phyloP scores from a whole-genome alignment of 2,797 vertebrate species.

The Sylvia borin region DNA sequence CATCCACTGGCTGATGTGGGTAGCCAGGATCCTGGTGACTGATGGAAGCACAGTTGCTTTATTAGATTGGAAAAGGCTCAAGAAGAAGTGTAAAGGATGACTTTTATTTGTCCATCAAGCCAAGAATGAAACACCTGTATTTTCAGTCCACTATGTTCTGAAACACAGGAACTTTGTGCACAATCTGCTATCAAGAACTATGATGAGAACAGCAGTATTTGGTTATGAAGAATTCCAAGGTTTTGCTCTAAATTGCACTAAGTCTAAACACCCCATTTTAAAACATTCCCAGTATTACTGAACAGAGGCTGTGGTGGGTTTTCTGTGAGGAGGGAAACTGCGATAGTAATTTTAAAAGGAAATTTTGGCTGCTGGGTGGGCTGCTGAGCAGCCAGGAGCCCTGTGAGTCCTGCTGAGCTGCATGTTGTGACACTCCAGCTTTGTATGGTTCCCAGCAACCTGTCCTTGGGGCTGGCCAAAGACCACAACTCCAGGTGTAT shows the following conservation, averaged over 20 bases:
- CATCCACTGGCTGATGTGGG: neutral
- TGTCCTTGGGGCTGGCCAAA: neutral
- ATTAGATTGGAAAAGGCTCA: neutral
- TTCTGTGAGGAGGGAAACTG: neutral
- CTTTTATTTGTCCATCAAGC: neutral
- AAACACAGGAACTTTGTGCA: neutral
- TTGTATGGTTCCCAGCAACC: neutral
- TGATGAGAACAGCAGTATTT: neutral
- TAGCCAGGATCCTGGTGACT: neutral
- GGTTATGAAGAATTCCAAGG: neutral
- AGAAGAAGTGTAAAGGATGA: neutral
- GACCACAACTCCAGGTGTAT: neutral
- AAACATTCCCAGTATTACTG: neutral
- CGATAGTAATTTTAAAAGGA: neutral
- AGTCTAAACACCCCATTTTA: neutral
- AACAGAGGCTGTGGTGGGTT: neutral
- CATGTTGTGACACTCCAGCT: fast-evolving
- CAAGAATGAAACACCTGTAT: neutral
- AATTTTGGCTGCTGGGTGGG: neutral
- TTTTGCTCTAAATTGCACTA: neutral
- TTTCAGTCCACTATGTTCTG: neutral
- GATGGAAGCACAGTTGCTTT: neutral
- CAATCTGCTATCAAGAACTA: neutral
- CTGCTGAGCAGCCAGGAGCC: neutral
- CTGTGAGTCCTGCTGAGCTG: neutral